A percentile compares a stretch with the other conserved stretches of the same genome.
These are phyloP conservation scores for Elmis aenea DNA, from an alignment of 2,888 invertebrate species.

Conservation along the genomic window DNA sequence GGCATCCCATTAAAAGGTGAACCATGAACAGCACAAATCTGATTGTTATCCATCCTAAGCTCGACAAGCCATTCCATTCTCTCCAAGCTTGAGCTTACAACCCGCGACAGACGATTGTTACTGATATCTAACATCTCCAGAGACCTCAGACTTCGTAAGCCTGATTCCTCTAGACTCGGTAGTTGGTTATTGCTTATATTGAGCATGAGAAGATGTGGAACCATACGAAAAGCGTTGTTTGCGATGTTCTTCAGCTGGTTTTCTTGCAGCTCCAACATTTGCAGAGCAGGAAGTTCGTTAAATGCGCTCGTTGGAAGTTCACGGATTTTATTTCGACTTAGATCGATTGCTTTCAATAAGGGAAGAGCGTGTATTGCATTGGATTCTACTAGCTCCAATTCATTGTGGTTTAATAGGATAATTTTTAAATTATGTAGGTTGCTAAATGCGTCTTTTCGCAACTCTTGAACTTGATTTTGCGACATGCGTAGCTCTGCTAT, in stretches of 20 bases:
- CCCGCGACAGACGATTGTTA: constrained; percentile 66
- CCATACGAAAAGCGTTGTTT: constrained; percentile 68
- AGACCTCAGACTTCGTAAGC: constrained; percentile 66
- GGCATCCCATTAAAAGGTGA: constrained; percentile 82
- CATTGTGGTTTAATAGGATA: constrained; percentile 77
- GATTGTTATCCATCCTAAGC: constrained; percentile 78
- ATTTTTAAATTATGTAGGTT: constrained; percentile 65
- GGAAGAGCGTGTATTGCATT: constrained; percentile 68
- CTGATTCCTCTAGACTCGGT: constrained; percentile 67
- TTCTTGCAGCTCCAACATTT: constrained; percentile 73
- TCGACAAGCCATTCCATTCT: constrained; percentile 84
- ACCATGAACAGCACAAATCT: constrained; percentile 73
- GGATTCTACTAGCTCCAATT: constrained; percentile 67
- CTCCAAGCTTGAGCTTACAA: constrained; percentile 61
- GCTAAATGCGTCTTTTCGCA: constrained; percentile 67
- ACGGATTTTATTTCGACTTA: constrained; percentile 68
- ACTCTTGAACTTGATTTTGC: constrained; percentile 66
- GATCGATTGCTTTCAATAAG: constrained; percentile 53
- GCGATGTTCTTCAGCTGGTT: constrained; percentile 71
- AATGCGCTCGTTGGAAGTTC: constrained; percentile 73
- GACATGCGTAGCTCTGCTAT: constrained; percentile 68
- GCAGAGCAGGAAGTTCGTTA: constrained; percentile 67
- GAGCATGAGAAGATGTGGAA: constrained; percentile 72
- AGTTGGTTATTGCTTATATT: constrained; percentile 81
- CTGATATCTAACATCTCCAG: constrained; percentile 83